A percentile compares a stretch with the other conserved stretches of the same genome.
These are phyloP conservation scores for Serranus cabrilla DNA, from an alignment of 2,797 vertebrate genomes.

Conservation along the genomic window DNA sequence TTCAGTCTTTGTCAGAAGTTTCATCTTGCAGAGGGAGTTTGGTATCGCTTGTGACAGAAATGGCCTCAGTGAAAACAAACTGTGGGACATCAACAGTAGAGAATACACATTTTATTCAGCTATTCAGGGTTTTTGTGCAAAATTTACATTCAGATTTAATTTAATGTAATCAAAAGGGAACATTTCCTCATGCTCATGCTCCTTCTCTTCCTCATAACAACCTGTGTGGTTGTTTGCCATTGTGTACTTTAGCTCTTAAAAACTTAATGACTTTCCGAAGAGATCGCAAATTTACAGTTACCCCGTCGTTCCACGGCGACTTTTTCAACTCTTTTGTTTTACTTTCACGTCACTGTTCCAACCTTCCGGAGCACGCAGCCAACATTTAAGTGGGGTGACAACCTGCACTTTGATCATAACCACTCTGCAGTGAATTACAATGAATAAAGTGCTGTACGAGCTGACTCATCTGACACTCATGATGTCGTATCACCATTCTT, in stretches of 20 bases:
- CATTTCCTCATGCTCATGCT: background rate
- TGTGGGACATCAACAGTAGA: background rate
- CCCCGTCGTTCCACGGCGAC: constrained; percentile 11
- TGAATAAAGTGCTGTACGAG: constrained; percentile 2
- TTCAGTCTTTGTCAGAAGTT: constrained; percentile 5
- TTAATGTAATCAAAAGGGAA: background rate
- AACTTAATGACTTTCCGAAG: background rate
- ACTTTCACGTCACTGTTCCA: constrained; percentile 23
- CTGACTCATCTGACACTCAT: constrained; percentile 33
- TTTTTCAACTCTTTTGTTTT: constrained; percentile 45
- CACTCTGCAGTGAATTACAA: constrained; percentile 38
- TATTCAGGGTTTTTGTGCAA: background rate
- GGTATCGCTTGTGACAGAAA: background rate
- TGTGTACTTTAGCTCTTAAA: background rate
- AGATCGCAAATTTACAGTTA: constrained; percentile 2
- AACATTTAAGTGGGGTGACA: constrained; percentile 39
- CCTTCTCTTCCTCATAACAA: background rate
- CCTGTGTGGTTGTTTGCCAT: background rate
- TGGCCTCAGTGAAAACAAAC: background rate
- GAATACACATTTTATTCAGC: background rate
- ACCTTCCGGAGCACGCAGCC: constrained; percentile 8
- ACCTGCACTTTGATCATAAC: constrained; percentile 54
- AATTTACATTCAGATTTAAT: background rate
- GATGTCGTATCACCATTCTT: constrained; percentile 10
- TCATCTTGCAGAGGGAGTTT: background rate